phyloP scores from a whole-genome alignment of 2,888 invertebrate genomes.

The Yponomeuta plumbellus region DNA sequence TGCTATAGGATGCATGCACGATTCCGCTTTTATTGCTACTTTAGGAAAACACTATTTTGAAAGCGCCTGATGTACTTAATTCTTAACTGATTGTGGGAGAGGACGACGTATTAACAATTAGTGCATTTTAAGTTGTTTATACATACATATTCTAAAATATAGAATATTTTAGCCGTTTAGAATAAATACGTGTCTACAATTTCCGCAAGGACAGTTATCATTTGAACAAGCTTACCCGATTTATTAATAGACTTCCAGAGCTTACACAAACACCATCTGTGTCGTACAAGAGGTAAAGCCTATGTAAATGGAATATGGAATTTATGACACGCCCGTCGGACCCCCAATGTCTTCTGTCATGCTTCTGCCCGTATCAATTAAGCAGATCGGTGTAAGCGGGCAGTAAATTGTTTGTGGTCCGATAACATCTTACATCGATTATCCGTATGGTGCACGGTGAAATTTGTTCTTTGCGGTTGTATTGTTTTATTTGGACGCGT shows the following conservation, averaged over 20 bases:
- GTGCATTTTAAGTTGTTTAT: too few species aligned
- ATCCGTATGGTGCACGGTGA: conserved; percentile 27
- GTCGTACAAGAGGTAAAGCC: conserved; percentile 5
- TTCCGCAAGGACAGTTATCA: too few species aligned
- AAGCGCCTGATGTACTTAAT: neutral
- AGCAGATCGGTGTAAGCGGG: conserved; percentile 59
- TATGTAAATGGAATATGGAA: conserved; percentile 35
- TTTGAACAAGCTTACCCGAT: too few species aligned
- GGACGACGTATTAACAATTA: too few species aligned
- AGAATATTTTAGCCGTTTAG: too few species aligned
- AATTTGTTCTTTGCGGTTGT: conserved; percentile 37
- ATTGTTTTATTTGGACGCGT: conserved; percentile 21
- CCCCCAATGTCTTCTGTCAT: conserved; percentile 36
- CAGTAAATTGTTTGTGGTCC: conserved; percentile 55
- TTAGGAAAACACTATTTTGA: neutral
- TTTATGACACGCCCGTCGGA: conserved; percentile 29
- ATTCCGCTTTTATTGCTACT: conserved; percentile 14
- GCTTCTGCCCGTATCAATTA: conserved; percentile 46
- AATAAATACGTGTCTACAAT: too few species aligned
- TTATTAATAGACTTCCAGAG: too few species aligned
- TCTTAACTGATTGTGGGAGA: too few species aligned
- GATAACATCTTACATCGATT: conserved; percentile 42
- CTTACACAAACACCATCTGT: neutral
- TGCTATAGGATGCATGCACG: conserved; percentile 32
- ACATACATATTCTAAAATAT: too few species aligned